Evolutionary conservation across 92 coral and sea anemone genomes (phyloP).

Genomic region (Heliopora coerulea): DNA sequence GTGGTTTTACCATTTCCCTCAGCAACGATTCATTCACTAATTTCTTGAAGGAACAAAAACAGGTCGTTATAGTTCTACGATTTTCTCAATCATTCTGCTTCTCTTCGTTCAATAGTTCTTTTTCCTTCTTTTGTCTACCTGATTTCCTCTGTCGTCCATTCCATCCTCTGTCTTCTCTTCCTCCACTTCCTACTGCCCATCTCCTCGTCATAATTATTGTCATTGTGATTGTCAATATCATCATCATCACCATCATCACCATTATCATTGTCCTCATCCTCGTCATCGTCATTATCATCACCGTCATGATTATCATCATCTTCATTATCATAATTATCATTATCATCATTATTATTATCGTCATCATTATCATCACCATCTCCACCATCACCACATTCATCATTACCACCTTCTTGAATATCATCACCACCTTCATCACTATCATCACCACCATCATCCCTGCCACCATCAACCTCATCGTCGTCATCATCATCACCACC

Average conservation of each 20-base stretch:
- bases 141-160: neutral
- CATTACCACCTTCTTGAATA: neutral
- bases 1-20: conserved; percentile 49
- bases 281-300: neutral
- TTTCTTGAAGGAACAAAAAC: conserved; percentile 3
- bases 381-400: neutral
- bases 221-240: neutral
- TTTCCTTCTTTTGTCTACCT: neutral
- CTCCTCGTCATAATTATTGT: neutral
- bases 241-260: neutral
- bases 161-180: neutral
- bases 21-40: conserved; percentile 37
- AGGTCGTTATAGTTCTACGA: neutral
- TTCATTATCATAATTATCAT: neutral
- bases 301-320: neutral
- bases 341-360: neutral
- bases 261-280: neutral
- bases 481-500: neutral
- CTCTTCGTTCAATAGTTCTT: neutral
- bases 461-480: neutral
- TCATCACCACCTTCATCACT: neutral
- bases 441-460: neutral
- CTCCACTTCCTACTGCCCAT: conserved; percentile 11
- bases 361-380: neutral
- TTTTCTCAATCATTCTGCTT: neutral